Base-by-base conservation (phyloP, 2,797 vertebrate species). In the Decapterus maruadsi region DNA sequence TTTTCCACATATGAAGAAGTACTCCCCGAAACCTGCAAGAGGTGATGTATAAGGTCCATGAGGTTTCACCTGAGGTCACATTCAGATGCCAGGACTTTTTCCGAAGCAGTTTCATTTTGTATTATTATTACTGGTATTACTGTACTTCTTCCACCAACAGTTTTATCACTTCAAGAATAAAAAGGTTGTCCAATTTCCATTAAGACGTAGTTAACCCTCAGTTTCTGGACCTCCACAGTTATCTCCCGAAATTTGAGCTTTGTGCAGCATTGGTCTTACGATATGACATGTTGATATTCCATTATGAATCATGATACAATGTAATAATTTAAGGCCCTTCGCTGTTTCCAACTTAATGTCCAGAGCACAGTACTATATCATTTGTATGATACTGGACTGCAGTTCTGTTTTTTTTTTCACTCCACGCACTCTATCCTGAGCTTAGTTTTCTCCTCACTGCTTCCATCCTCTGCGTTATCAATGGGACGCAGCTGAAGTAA, bases 401-500 rank as follows among this genome's bases (percentile, higher is more conserved):
- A 73, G 55, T 67, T 43, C 48, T n/a, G 56, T 77, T 80, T 19
- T 9, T 36, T 53, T 9, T 36, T 53, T 70, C 40, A 45, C 75
- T 82, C 31, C 63, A 85, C 75, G 77, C 74, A 60, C 78, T 77
- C 60, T 83, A 69, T 85, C 66, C 75, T 26, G 81, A 79, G 80
- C 68, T 78, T 66, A 78, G 62, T 72, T 83, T 77, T 72, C 77
- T 82, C 68, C 62, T 67, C 61, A 34, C 69, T 57, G 53, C 73
- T 69, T 61, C 78, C 78, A 68, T 38, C 67, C 68, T 60, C 66
- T 7, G 71, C 72, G 86, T 90, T 91, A 91, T 89, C 87, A 90
- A 85, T 87, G 70, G 70, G 64, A 85, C 43, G 51, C 91, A 93
- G 92, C 87, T 64, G 76, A 88, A 87, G 84, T 87, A 84, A 91